Percentiles rank a stretch among this genome's conserved stretches.
These are phyloP conservation scores for Nettapus auritus DNA, from an alignment of 2,113 vertebrate genomes.

Conservation along the genomic window DNA sequence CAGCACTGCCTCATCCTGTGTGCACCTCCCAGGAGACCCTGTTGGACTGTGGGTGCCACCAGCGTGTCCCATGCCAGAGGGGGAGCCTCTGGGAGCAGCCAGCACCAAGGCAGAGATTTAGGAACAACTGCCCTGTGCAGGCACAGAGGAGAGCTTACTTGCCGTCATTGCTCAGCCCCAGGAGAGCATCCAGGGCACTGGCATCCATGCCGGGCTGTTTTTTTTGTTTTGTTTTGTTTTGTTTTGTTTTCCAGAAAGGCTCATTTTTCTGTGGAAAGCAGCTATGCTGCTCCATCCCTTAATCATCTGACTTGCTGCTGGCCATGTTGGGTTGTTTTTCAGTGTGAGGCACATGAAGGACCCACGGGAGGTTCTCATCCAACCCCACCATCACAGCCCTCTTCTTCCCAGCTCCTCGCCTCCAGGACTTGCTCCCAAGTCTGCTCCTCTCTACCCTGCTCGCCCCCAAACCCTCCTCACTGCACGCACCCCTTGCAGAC, in stretches of 20 bases:
- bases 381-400: too few relatives aligned
- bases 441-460: background rate
- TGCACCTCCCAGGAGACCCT: background rate
- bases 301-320: too few relatives aligned
- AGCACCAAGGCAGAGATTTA: too few relatives aligned
- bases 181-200: background rate
- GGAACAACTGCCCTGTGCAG: background rate
- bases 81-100: background rate
- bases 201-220: background rate
- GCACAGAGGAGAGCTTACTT: background rate
- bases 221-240: too few relatives aligned
- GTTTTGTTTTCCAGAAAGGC: background rate
- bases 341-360: background rate
- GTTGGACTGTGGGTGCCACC: background rate
- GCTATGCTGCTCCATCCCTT: background rate
- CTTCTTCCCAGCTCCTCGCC: too few relatives aligned
- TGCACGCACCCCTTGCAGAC: background rate
- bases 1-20: background rate
- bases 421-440: too few relatives aligned
- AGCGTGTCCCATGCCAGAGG: too few relatives aligned
- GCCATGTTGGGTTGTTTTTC: too few relatives aligned
- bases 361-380: background rate
- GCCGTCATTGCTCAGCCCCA: background rate
- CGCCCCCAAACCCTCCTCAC: background rate
- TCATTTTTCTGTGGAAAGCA: background rate